Base-by-base conservation (phyloP, 2,113 vertebrate genomes). In the Oriolus oriolus region DNA sequence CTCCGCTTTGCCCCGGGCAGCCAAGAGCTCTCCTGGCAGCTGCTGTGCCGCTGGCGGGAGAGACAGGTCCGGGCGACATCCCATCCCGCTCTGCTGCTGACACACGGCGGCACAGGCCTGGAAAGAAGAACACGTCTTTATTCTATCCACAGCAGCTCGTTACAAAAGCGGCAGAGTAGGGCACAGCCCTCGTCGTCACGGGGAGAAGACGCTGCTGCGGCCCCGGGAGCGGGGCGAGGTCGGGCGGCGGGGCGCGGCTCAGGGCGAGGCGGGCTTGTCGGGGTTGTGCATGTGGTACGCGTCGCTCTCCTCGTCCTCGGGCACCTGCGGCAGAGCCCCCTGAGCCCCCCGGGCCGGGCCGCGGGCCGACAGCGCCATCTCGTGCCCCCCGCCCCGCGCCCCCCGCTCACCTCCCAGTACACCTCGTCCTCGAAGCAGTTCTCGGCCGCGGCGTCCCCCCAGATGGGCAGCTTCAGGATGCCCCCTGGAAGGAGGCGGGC, bases 371-470 rank as follows among this genome's bases (percentile, higher is more conserved):
- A 96, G 91, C 91, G 87, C 92, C 95, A 96, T 16, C 95, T 95
- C 54, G 93, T 75, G 96, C 93, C 81, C 9, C 63, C 84, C 68
- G 44, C 37, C 59, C 44, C 41, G 20, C 18, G 52, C 15, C 21
- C n/a, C 39, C 41, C n/a, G n/a, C 98, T 98, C 89, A 99, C 99
- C 99, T 99, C 99, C 99, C 99, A 99, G 95, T 99, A 99, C 23
- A 98, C 89, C 14, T 96, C 98, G 91, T 99, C 99, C 42, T 99
- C 99, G 69, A 97, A 99, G 98, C 99, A 99, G 97, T 99, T 98
- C 92, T 99, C 99, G 82, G 99, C 98, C 4, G 98, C 96, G 2
- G 99, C 92, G 63, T 99, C 99, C 7, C 98, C 99, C 99, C 99
- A 99, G 80, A 99, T 69, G 0, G 99, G 99, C 23, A 99, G 71